Base-by-base conservation (phyloP, 2,888 invertebrate species). In the Drosophila setosimentum region DNA sequence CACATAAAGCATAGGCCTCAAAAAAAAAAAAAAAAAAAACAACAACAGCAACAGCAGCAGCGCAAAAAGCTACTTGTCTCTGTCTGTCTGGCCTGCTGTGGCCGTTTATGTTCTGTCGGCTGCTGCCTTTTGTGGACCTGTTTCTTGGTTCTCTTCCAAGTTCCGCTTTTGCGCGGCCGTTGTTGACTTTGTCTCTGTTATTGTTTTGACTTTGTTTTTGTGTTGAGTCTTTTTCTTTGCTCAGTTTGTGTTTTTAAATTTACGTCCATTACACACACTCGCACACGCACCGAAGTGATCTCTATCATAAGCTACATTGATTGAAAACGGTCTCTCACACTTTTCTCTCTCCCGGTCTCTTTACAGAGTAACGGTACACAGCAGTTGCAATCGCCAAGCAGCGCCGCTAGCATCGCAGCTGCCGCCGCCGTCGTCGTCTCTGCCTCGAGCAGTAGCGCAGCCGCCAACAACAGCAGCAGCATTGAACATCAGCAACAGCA, bases 341-440 rank as follows among this genome's bases (percentile, higher is more conserved):
- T 60, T 32, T 24, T 58, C 40, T 61, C 37, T 58, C 35, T 58
- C 40, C 42, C 30, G 30, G 18, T 32, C 29, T 32, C 18, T 35
- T 75, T 74, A 16, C 78, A 87, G 90, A 89, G 69, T 77, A 87
- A 87, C 86, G 79, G 89, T 70, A 82, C 90, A 72, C 90, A 86
- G 66, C 88, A 87, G 58, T 64, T 87, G 50, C 82, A 84, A 72
- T 69, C 80, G 70, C 87, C 89, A 59, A 68, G 76, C 82, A 80
- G 80, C 76, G 80, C 69, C 55, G 84, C 80, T 30, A 78, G 69
- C 80, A 87, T 79, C 55, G 70, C 68, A 59, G 71, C 87, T 59
- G 64, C 83, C 59, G 68, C 80, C 65, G 73, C 86, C 62, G 83
- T 81, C 57, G 78, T 82, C 60, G 77, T 74, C 69, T 73, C 84